Conservation (phyloP, 2,888 invertebrate species). For the Pandemis heparana region DNA sequence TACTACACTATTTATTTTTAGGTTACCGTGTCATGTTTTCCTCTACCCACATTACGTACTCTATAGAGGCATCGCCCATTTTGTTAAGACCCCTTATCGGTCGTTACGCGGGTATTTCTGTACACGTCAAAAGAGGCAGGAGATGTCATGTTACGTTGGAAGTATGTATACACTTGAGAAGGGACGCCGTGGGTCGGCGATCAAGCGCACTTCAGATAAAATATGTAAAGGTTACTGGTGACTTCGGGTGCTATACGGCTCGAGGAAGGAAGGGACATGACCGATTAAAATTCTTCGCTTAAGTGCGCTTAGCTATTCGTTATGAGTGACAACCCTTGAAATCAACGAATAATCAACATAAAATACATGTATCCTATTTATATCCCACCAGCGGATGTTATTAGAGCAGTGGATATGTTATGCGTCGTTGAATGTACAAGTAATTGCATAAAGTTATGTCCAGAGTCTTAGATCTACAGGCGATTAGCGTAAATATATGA, state of each 20-base stretch:
- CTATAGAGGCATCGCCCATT: constrained; percentile 65
- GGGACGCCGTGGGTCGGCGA: constrained; percentile 77
- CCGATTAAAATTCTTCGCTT: constrained; percentile 72
- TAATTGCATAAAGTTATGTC: constrained; percentile 2
- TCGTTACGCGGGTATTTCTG: constrained; percentile 61
- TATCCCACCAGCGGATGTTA: constrained; percentile 19
- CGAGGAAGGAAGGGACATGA: constrained; percentile 64
- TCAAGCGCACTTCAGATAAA: constrained; percentile 81
- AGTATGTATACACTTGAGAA: constrained; percentile 71
- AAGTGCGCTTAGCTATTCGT: constrained; percentile 53
- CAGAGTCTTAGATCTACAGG: background rate
- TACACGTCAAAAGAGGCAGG: constrained; percentile 57
- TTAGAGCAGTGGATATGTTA: constrained; percentile 14
- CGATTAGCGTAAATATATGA: constrained; percentile 6
- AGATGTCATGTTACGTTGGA: constrained; percentile 66
- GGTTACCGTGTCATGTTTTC: constrained; percentile 44
- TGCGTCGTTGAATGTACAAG: background rate
- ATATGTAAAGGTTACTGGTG: constrained; percentile 81
- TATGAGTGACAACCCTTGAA: constrained; percentile 43
- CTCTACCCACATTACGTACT: constrained; percentile 70
- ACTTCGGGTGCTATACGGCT: constrained; percentile 59
- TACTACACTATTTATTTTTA: constrained; percentile 41
- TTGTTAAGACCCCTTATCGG: constrained; percentile 64
- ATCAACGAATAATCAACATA: constrained; percentile 30
- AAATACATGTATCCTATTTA: constrained; percentile 16